A percentile compares a stretch with the other conserved stretches of the same genome.
These are phyloP conservation scores for Sphecodes monilicornis DNA, from an alignment of 2,888 invertebrate species.

Conservation along the genomic window DNA sequence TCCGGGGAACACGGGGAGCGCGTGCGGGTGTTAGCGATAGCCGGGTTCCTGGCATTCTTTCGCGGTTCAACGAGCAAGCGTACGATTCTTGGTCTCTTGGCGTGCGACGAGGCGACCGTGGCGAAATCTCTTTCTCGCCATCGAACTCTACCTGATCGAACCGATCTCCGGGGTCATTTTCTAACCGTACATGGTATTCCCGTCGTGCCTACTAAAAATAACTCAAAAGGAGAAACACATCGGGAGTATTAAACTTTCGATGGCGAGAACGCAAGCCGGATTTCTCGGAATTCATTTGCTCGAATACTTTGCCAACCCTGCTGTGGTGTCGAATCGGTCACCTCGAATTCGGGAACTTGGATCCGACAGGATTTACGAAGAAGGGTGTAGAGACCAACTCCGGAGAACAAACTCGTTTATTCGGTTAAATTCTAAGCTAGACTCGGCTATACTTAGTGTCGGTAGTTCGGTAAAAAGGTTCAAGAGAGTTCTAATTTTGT, in stretches of 20 bases:
- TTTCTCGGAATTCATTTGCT: conserved; percentile 26
- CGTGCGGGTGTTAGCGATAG: neutral
- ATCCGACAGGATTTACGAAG: too few species aligned
- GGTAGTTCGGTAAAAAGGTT: too few species aligned
- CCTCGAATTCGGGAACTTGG: too few species aligned
- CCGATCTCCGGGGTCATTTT: conserved; percentile 49
- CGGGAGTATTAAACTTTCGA: conserved; percentile 37
- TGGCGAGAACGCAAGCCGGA: conserved; percentile 10
- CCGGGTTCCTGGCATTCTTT: neutral
- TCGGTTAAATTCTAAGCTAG: too few species aligned
- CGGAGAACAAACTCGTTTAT: too few species aligned
- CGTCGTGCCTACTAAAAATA: conserved; percentile 43
- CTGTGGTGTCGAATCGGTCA: too few species aligned
- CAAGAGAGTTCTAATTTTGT: too few species aligned
- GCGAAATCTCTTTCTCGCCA: conserved; percentile 21
- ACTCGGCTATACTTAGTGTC: too few species aligned
- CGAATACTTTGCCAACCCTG: conserved; percentile 6
- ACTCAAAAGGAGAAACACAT: conserved; percentile 21
- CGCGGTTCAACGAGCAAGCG: neutral
- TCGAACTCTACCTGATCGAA: conserved; percentile 38
- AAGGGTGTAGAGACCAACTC: too few species aligned
- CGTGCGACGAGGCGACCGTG: conserved; percentile 15
- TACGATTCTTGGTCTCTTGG: neutral
- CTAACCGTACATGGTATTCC: conserved; percentile 42
- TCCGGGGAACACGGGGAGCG: neutral